Percentiles rank a stretch among this genome's conserved stretches.
Conservation (phyloP, 2,888 invertebrate genomes). For the Sarcophaga carnaria region DNA sequence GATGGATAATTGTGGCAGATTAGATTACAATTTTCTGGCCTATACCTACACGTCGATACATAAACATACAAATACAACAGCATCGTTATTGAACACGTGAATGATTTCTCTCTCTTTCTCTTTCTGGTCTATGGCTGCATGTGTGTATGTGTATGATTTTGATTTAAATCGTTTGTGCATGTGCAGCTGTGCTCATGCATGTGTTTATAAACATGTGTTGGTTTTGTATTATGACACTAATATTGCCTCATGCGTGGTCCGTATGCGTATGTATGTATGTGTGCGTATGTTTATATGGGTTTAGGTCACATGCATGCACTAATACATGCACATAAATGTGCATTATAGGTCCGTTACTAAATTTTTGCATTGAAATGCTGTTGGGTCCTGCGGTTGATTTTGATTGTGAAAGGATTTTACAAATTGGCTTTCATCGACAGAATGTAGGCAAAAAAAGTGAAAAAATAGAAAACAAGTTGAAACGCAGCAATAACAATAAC, state of each 20-base stretch:
- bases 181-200: not conserved
- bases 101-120: conserved; percentile 27
- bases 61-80: not conserved
- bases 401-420: conserved; percentile 80
- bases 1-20: conserved; percentile 58
- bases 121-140: not conserved
- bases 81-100: conserved; percentile 24
- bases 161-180: conserved; percentile 50
- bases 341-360: conserved; percentile 24
- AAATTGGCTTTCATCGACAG: conserved; percentile 76
- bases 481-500: conserved; percentile 33
- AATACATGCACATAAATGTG: not conserved
- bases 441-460: conserved; percentile 6
- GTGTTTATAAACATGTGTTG: conserved; percentile 49
- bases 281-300: conserved; percentile 13
- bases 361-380: conserved; percentile 65
- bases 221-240: conserved; percentile 54
- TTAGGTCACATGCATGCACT: conserved; percentile 32
- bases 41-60: conserved; percentile 12
- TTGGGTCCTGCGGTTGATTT: conserved; percentile 78
- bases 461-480: not conserved
- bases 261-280: not conserved
- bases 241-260: conserved; percentile 25
- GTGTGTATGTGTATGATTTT: conserved; percentile 36
- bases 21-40: conserved; percentile 59